phyloP scores from a whole-genome alignment of 2,113 vertebrate species.

The Hydrolagus affinis region DNA sequence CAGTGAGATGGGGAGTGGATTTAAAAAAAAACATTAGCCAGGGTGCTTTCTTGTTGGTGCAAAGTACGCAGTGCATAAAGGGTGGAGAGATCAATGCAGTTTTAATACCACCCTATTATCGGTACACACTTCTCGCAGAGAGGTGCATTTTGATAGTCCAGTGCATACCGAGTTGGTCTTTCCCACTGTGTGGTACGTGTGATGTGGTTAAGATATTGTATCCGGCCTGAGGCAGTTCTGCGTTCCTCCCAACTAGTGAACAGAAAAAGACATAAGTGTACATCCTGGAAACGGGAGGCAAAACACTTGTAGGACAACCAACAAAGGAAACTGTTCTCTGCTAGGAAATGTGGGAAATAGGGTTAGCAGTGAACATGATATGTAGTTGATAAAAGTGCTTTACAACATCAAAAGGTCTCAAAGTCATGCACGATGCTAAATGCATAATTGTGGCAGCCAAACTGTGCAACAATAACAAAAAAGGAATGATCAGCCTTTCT shows the following conservation, averaged over 20 bases:
- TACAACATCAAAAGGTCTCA: no score
- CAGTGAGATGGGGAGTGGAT: no score
- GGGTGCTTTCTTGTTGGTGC: no score
- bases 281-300: constrained; percentile 45
- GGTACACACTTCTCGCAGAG: neutral
- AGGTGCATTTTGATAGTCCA: neutral
- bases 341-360: constrained; percentile 41
- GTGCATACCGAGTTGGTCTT: constrained; percentile 76
- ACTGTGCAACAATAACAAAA: no score
- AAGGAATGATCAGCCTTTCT: no score
- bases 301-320: constrained; percentile 38
- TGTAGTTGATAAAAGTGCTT: no score
- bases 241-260: constrained; percentile 84
- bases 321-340: constrained; percentile 41
- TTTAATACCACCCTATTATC: neutral
- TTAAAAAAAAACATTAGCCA: no score
- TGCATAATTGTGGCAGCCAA: no score
- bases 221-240: constrained; percentile 84
- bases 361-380: neutral
- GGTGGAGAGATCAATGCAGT: neutral
- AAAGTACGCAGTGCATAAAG: neutral
- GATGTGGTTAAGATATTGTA: constrained; percentile 92
- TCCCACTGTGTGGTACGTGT: constrained; percentile 91
- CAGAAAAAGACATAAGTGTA: constrained; percentile 45
- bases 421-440: neutral